Base-by-base conservation (phyloP, 2,888 invertebrate genomes). In the Parnassius orleans region DNA sequence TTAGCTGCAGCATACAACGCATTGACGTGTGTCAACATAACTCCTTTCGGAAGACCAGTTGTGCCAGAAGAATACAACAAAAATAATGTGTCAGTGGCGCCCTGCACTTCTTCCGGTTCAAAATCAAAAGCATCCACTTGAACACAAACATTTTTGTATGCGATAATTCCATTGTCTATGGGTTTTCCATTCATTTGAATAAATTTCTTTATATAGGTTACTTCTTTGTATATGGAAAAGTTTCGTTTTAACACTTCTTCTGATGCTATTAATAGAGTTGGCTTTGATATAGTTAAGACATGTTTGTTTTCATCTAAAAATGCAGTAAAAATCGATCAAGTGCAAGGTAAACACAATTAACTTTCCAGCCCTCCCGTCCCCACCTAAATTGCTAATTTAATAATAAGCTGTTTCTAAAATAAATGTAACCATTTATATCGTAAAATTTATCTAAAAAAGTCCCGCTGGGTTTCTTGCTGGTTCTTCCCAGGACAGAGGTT, bases 21-120 rank as follows among this genome's bases (percentile, higher is more conserved):
- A 61, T 87, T 87, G 3, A 81, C 66, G 73, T 95, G 95, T 0
- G 94, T 93, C 41, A 96, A 80, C 93, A 94, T 93, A 0, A 96
- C 96, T 19, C 96, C 96, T 83, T 96, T 96, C 0, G 96, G 96
- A 54, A 95, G 84, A 0, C 96, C 96, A 0, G 96, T 96, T 0
- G 97, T 96, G 0, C 97, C 92, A 60, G 93, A 93, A 1, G 93
- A 93, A 74, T 93, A 93, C 9, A 93, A 87, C 52, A 93, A 81
- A 65, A 92, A 81, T 14, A 68, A 65, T 9, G 64, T 61, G 53
- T 75, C 76, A 0, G 60, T 56, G 33, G 68, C 68, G 0, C 76
- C 76, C 43, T 73, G 41, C 0, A 75, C 73, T 24, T 69, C 70
- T 9, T 57, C 68, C 10, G 66, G 61, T 57, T 67, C 66, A 59